Percentiles rank a stretch among this genome's conserved stretches.
Evolutionary conservation across 2,113 vertebrate genomes (phyloP).

Genomic region (Glaucidium brasilianum): DNA sequence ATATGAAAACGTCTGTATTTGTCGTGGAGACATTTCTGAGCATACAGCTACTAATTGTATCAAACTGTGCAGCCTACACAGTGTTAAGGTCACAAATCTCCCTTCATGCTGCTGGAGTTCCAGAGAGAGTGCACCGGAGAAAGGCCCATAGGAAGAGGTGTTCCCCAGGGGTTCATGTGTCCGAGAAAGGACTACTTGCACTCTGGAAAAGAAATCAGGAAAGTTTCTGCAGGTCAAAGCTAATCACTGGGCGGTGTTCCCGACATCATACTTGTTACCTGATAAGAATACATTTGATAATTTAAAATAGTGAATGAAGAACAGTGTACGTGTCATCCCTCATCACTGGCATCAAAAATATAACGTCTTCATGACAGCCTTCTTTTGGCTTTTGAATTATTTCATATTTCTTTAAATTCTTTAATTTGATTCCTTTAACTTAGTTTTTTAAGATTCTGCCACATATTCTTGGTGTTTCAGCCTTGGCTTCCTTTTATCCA

Average conservation of each 20-base stretch:
- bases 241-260: background rate
- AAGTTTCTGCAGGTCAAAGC: background rate
- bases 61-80: background rate
- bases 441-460: background rate
- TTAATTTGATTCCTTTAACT: background rate
- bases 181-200: background rate
- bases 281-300: background rate
- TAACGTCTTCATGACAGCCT: background rate
- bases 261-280: background rate
- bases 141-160: background rate
- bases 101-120: background rate
- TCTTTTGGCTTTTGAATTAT: background rate
- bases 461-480: background rate
- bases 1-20: background rate
- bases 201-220: background rate
- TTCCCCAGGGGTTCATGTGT: fast-evolving
- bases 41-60: background rate
- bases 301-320: background rate
- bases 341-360: background rate
- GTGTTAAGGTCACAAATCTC: background rate
- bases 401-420: background rate
- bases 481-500: background rate
- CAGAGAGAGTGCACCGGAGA: background rate
- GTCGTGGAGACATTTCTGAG: background rate
- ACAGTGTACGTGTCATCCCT: background rate